phyloP scores from a whole-genome alignment of 1,140 invertebrate species.

The Trissolcus basalis region DNA sequence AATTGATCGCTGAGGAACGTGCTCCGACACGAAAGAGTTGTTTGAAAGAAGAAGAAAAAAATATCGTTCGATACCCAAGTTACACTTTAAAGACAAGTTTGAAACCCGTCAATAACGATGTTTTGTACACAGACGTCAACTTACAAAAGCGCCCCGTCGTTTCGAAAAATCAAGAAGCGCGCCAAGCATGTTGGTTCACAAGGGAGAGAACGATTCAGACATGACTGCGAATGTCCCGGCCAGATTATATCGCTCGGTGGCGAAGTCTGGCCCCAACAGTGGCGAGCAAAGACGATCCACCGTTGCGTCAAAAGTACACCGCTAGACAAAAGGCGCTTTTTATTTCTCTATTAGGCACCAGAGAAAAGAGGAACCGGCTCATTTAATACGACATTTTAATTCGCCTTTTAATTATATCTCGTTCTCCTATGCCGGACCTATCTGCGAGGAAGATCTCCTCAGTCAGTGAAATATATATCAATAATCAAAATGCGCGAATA shows the following conservation, averaged over 20 bases:
- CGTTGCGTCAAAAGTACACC: neutral
- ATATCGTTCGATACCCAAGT: constrained; percentile 14
- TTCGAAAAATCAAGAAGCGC: constrained; percentile 53
- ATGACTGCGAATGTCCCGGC: constrained; percentile 61
- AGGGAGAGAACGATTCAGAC: constrained; percentile 33
- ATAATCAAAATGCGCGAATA: constrained; percentile 29
- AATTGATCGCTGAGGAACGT: constrained; percentile 62
- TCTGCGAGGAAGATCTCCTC: neutral
- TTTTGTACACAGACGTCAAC: constrained; percentile 70
- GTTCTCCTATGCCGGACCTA: neutral
- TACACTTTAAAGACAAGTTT: constrained; percentile 47
- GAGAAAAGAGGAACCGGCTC: neutral
- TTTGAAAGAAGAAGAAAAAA: constrained; percentile 4
- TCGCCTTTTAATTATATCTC: constrained; percentile 31
- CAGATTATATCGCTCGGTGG: constrained; percentile 60
- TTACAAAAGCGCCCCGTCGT: constrained; percentile 58
- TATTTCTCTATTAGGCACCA: constrained; percentile 9
- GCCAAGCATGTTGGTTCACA: constrained; percentile 61
- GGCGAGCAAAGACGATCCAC: constrained; percentile 12
- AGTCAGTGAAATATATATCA: constrained; percentile 24
- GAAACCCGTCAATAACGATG: constrained; percentile 68
- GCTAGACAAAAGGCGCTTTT: constrained; percentile 9
- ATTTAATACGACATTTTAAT: constrained; percentile 24
- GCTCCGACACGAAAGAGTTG: constrained; percentile 52
- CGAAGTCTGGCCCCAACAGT: constrained; percentile 2